Base-by-base conservation (phyloP, 1,140 invertebrate genomes). In the Nomia melanderi region DNA sequence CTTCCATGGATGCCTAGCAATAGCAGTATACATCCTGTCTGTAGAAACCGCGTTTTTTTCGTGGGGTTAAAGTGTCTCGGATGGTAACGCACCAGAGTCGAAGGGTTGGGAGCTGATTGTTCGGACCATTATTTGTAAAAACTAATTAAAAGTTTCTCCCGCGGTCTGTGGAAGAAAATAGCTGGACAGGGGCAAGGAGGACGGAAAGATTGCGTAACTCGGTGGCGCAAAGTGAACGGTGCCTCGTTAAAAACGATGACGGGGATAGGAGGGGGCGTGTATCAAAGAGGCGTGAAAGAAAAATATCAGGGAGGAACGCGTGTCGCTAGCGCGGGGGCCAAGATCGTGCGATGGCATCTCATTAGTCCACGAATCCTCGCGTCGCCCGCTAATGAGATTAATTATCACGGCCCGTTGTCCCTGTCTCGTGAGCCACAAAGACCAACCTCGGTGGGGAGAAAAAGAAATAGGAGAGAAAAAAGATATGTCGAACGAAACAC, bases 351-450 rank as follows among this genome's bases (percentile, higher is more conserved):
- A 33, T 41, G 62, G 62, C 81, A 79, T 53, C 72, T 84, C 67
- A 76, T 84, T 83, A 83, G 63, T 53, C 44, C 57, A 63, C 62
- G 63, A 25, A 76, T 76, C 65, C 73, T 41, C 33, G 31, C 47
- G 67, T 11, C 54, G 47, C 12, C n/a, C 59, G 65, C 77, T 84
- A 84, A 83, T 84, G 74, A 84, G 77, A 84, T 84, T 84, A 84
- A 84, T 84, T 84, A 84, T 41, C 72, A 33, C 41, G 20, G 27
- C 3, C 29, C n/a, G 44, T 71, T 66, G 64, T 14, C 62, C n/a
- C 50, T 54, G 23, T 41, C n/a, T 81, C 50, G n/a, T 7, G 33
- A 14, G 31, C 23, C 12, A 12, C n/a, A 33, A 44, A 53, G 29
- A 54, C 66, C 29, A 33, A 47, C 27, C 3, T 56, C 25, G 63